These are phyloP conservation scores for Nothocercus julius DNA, from an alignment of 2,113 vertebrate genomes.

Conservation along the genomic window DNA sequence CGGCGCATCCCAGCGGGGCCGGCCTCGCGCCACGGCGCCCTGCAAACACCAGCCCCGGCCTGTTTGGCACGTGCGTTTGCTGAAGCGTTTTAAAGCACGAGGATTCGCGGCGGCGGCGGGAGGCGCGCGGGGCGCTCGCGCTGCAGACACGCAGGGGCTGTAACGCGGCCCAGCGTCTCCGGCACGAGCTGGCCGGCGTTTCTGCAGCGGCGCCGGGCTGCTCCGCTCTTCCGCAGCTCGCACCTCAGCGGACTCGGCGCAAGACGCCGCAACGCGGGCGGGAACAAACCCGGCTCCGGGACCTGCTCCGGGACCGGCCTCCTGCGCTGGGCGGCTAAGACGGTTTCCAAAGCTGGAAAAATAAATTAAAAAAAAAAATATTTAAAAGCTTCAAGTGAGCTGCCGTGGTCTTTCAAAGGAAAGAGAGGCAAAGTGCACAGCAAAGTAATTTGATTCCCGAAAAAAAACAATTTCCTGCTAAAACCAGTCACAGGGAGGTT, in stretches of 20 bases:
- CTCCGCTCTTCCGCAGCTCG: accelerated
- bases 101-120: background rate
- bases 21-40: too few species aligned
- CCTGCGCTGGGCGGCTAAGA: accelerated
- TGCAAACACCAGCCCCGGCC: background rate
- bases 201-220: background rate
- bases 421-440: background rate
- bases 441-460: background rate
- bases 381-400: background rate
- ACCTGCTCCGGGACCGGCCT: accelerated
- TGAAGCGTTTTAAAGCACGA: background rate
- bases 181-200: accelerated
- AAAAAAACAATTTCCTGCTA: background rate
- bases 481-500: background rate
- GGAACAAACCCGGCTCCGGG: background rate
- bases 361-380: background rate
- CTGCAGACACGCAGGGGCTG: background rate
- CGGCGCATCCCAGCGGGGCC: too few species aligned
- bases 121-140: too few species aligned
- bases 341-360: background rate
- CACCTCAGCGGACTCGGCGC: background rate
- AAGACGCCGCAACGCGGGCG: background rate
- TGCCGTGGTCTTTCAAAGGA: background rate
- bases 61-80: background rate
- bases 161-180: too few species aligned